Evolutionary conservation across 2,113 vertebrate species (phyloP).

Genomic region (Leucoraja erinaceus): DNA sequence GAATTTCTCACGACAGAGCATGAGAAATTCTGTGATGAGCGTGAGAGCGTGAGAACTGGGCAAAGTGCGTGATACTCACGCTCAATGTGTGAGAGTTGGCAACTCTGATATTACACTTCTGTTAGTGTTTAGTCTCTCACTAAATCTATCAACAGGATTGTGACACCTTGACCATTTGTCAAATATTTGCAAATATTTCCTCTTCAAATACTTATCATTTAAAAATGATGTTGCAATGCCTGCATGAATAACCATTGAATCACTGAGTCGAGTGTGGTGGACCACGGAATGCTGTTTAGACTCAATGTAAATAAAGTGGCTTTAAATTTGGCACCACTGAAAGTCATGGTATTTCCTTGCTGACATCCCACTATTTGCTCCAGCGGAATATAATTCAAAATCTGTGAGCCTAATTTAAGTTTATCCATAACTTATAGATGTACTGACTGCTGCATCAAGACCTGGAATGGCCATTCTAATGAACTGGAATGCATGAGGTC

Average conservation of each 20-base stretch:
- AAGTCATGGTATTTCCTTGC: background rate
- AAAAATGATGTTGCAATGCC: background rate
- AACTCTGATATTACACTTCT: too few relatives aligned
- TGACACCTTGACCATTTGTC: background rate
- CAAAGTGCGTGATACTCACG: too few relatives aligned
- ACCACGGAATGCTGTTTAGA: background rate
- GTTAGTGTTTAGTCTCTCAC: background rate
- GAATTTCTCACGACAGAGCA: too few relatives aligned
- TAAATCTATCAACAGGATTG: background rate
- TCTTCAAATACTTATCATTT: background rate
- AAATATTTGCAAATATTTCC: background rate
- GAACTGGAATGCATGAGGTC: too few relatives aligned
- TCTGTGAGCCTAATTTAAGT: background rate
- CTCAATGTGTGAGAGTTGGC: too few relatives aligned
- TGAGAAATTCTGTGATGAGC: too few relatives aligned
- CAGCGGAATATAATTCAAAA: background rate
- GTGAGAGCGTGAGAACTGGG: too few relatives aligned
- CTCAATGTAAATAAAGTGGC: background rate
- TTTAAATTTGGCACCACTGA: background rate
- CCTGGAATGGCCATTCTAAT: too few relatives aligned
- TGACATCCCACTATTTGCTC: background rate
- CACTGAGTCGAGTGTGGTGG: background rate
- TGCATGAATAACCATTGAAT: background rate
- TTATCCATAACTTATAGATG: too few relatives aligned
- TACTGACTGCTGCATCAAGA: too few relatives aligned